A percentile compares a stretch with the other conserved stretches of the same genome.
phyloP scores from a whole-genome alignment of 1,140 invertebrate species.

The Muscidifurax raptorellus region DNA sequence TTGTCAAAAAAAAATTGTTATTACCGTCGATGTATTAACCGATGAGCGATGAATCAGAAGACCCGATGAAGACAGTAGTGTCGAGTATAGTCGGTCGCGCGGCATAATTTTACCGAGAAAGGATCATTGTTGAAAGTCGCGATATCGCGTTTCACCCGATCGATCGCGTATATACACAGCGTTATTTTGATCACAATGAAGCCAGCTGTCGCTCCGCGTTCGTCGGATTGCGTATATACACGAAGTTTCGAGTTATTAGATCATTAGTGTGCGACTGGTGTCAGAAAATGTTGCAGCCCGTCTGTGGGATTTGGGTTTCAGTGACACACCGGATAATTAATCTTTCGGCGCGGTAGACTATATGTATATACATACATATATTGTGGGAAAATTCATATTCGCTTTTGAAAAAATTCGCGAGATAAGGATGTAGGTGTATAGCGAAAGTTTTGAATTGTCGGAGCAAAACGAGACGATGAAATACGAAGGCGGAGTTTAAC shows the following conservation, averaged over 20 bases:
- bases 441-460: background rate
- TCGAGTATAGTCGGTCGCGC: conserved; percentile 1
- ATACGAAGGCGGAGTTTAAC: background rate
- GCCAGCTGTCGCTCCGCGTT: background rate
- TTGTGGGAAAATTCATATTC: no score
- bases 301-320: background rate
- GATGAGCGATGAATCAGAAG: background rate
- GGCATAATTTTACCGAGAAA: conserved; percentile 9
- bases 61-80: background rate
- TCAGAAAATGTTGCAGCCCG: background rate
- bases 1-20: no score
- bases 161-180: background rate
- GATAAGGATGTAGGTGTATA: background rate
- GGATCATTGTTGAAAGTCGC: conserved; percentile 29
- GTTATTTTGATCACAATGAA: conserved; percentile 35
- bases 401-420: background rate
- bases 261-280: background rate
- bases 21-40: background rate
- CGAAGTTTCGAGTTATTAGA: conserved; percentile 41
- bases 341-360: background rate
- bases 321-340: background rate
- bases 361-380: no score
- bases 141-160: conserved; percentile 29
- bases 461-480: background rate
- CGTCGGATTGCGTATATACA: background rate